phyloP scores from a whole-genome alignment of 2,113 vertebrate species.

The Pogonocichla stellata region DNA sequence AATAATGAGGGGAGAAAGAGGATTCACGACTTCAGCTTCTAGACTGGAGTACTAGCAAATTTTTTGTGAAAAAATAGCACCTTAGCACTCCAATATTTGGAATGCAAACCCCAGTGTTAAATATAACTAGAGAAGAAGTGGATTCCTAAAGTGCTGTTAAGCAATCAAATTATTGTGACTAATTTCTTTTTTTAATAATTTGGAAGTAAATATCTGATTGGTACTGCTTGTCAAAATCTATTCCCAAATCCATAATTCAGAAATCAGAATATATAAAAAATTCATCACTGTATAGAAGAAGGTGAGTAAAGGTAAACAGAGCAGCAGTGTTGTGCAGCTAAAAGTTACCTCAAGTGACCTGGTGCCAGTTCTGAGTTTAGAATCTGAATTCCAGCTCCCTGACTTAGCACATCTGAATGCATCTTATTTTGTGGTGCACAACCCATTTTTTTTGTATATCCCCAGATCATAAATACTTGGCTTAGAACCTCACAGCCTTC shows the following conservation, averaged over 20 bases:
- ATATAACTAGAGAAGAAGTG: not conserved
- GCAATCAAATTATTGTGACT: not conserved
- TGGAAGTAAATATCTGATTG: not conserved
- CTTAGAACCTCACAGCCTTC: not conserved
- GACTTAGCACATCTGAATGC: not conserved
- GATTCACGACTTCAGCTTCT: not conserved
- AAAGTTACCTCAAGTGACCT: not conserved
- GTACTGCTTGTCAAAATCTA: not conserved
- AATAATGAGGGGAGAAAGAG: not conserved
- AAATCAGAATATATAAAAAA: not conserved
- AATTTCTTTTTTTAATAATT: not conserved
- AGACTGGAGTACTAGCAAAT: not conserved
- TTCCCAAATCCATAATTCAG: not conserved
- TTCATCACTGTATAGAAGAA: not conserved
- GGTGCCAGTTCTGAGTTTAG: not conserved
- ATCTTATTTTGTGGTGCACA: not conserved
- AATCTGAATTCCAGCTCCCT: not conserved
- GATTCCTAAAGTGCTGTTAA: not conserved
- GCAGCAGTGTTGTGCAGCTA: not conserved
- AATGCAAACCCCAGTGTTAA: not conserved
- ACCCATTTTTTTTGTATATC: not conserved
- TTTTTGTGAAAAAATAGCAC: not conserved
- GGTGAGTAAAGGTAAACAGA: not conserved
- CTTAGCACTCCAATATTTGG: not conserved
- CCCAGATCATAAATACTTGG: not conserved